Conservation (phyloP, 1,140 invertebrate species). For the Patella vulgata region DNA sequence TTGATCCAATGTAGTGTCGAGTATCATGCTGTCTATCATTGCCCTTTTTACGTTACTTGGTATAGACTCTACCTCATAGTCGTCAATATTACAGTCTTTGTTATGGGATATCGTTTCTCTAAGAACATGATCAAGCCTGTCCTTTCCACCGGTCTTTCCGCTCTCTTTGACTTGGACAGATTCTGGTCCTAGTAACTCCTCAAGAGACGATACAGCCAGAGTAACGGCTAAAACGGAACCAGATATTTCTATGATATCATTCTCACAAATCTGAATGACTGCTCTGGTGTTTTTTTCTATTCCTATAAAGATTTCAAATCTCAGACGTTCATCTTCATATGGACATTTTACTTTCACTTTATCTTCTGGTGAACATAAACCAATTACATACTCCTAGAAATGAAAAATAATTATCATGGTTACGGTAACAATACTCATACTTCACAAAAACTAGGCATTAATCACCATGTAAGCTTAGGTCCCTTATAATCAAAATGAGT, state of each 20-base stretch:
- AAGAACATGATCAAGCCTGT: conserved; percentile 30
- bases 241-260: conserved; percentile 34
- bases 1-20: conserved; percentile 25
- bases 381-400: conserved; percentile 47
- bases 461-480: too few relatives aligned
- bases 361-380: conserved; percentile 40
- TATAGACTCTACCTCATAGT: conserved; percentile 34
- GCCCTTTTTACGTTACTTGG: conserved; percentile 30
- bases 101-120: conserved; percentile 30
- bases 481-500: too few relatives aligned
- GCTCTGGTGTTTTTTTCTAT: conserved; percentile 52
- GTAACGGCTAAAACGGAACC: conserved; percentile 47
- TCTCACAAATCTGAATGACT: conserved; percentile 24
- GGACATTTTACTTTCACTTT: conserved; percentile 29
- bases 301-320: conserved; percentile 30
- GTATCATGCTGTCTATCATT: conserved; percentile 37
- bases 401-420: too few relatives aligned
- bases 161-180: conserved; percentile 5
- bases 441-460: too few relatives aligned
- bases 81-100: conserved; percentile 27
- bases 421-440: too few relatives aligned
- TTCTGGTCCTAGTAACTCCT: conserved; percentile 27
- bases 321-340: conserved; percentile 16
- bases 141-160: not conserved
- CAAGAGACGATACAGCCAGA: conserved; percentile 47